Base-by-base conservation (phyloP, 2,797 vertebrate genomes). In the Hephaestus fuliginosus region DNA sequence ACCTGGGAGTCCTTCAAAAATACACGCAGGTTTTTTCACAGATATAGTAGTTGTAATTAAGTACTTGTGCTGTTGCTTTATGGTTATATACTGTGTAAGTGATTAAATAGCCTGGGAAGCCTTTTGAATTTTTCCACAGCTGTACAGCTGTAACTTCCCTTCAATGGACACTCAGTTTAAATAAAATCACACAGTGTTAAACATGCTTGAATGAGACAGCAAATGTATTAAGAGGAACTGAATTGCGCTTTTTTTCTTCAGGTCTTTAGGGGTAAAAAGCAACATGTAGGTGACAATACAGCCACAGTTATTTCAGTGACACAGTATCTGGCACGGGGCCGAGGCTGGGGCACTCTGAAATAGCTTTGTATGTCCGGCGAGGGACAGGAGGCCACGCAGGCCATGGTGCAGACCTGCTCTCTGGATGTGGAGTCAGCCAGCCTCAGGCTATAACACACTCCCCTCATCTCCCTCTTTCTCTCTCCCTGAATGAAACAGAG, bases 351-450 rank as follows among this genome's bases (percentile, higher is more conserved):
- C 58, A 72, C 62, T 89, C 85, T 92, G 85, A 94, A 95, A 94
- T 91, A 93, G 90, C 71, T 8, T 12, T 30, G 72, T 52, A 74
- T 91, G 90, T 95, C 92, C 91, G 80, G 88, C 13, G 57, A 67
- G 76, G 70, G 84, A 78, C 33, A 10, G 75, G 83, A 92, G 93
- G 94, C 91, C 94, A 93, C 61, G 74, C 81, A 91, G 95, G 95
- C 90, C 95, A 95, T 55, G n/a, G 57, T 90, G 88, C 95, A 96
- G 94, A 95, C 90, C 91, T 92, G 91, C 83, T 90, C 84, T 89
- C 74, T 91, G 84, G 87, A 89, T 90, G 90, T 93, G 81, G 85
- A 94, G 91, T 94, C 94, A 92, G 88, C 86, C 62, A 33, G 82
- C 82, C 79, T 71, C 56, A 41, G 81, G 77, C 84, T 63, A 43